Conservation (phyloP, 2,113 vertebrate species). For the Synodontis membranacea region DNA sequence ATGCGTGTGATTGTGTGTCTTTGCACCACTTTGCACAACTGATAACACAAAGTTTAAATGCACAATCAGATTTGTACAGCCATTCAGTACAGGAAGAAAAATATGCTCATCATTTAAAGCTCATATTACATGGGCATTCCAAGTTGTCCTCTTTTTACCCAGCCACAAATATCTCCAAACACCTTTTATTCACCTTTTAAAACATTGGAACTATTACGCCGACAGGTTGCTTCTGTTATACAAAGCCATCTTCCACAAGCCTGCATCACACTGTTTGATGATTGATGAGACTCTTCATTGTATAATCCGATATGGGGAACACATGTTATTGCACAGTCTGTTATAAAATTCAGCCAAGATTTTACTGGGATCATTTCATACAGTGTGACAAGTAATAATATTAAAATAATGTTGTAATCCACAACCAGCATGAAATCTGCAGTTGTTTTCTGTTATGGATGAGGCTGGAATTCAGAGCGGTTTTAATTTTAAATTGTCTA, state of each 20-base stretch:
- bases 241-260: not conserved
- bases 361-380: not conserved
- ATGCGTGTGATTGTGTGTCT: conserved; percentile 1
- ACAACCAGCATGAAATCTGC: not conserved
- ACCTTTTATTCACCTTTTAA: not conserved
- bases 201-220: not conserved
- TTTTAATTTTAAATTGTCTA: not conserved
- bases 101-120: not conserved
- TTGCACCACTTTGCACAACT: not conserved
- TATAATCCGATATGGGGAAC: not conserved
- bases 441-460: not conserved
- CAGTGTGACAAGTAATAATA: not conserved
- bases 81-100: not conserved
- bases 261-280: not conserved
- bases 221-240: not conserved
- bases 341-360: not conserved
- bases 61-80: not conserved
- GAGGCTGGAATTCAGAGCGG: not conserved
- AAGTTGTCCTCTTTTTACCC: not conserved
- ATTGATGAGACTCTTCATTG: not conserved
- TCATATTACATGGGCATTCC: not conserved
- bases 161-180: not conserved
- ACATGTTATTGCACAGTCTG: not conserved
- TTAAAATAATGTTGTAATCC: not conserved
- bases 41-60: conserved; percentile 30